These are phyloP conservation scores for Pseudopipra pipra DNA, from an alignment of 2,113 vertebrate species.

Conservation along the genomic window DNA sequence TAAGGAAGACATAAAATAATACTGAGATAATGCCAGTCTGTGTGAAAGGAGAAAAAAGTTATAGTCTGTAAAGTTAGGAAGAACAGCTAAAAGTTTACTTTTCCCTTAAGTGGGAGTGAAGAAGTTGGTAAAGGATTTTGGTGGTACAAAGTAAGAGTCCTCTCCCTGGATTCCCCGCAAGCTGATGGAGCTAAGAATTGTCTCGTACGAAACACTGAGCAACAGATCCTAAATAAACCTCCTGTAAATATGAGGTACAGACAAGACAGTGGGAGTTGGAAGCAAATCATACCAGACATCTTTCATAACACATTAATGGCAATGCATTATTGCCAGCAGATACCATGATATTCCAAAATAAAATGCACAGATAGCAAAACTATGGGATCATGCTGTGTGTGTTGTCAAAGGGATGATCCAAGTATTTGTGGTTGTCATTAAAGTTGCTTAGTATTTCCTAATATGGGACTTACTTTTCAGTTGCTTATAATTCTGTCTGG, in stretches of 20 bases:
- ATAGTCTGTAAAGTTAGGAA: background rate
- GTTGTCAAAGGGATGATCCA: background rate
- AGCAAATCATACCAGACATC: background rate
- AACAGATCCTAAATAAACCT: background rate
- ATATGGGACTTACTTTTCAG: background rate
- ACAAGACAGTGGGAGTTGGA: background rate
- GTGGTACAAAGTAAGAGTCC: background rate
- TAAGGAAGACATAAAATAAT: background rate
- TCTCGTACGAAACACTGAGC: background rate
- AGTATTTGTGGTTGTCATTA: background rate
- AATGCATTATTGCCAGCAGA: background rate
- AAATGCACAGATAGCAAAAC: background rate
- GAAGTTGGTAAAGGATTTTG: background rate
- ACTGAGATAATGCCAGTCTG: background rate
- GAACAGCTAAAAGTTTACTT: background rate
- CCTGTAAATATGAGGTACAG: background rate
- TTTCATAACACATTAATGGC: background rate
- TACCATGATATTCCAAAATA: background rate
- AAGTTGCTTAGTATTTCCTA: background rate
- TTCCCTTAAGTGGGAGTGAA: background rate
- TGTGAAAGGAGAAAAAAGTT: background rate
- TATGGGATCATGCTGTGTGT: background rate
- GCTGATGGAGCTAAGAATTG: background rate
- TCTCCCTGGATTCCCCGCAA: background rate
- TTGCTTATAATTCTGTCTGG: background rate